phyloP scores from a whole-genome alignment of 2,888 invertebrate genomes.

The Apotomis capreana region DNA sequence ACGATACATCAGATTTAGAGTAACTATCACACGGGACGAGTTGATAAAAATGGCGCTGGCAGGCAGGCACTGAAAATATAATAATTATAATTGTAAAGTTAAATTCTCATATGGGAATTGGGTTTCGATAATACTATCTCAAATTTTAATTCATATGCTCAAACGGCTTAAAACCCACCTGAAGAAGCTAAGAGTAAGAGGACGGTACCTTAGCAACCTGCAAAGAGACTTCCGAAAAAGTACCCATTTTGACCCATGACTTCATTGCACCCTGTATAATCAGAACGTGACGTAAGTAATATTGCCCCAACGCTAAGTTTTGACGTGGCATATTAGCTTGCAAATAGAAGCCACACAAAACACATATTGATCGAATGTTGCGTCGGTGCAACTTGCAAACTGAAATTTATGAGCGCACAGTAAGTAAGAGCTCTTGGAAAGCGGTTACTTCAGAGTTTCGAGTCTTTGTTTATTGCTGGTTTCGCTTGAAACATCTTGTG shows the following conservation, averaged over 20 bases:
- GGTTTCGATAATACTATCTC: no score
- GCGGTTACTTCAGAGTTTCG: conserved; percentile 67
- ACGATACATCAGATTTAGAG: no score
- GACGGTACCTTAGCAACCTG: neutral
- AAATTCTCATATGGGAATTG: no score
- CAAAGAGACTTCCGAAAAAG: neutral
- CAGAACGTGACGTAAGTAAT: conserved; percentile 65
- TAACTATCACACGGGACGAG: no score
- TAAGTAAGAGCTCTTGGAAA: conserved; percentile 71
- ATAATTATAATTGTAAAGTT: no score
- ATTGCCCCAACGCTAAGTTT: conserved; percentile 73
- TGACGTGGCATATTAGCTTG: conserved; percentile 79
- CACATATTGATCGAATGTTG: conserved; percentile 81
- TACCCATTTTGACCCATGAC: neutral
- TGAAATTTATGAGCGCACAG: conserved; percentile 77
- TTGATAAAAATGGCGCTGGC: no score
- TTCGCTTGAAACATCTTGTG: conserved; percentile 69
- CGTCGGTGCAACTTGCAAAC: conserved; percentile 79
- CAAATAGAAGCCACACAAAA: conserved; percentile 82
- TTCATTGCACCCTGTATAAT: neutral
- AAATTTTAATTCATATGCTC: no score
- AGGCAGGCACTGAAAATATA: no score
- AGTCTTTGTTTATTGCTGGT: conserved; percentile 79
- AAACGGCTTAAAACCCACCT: no score
- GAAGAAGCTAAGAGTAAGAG: no score